Conservation (phyloP, 2,888 invertebrate genomes). For the Vesta saturnalis region DNA sequence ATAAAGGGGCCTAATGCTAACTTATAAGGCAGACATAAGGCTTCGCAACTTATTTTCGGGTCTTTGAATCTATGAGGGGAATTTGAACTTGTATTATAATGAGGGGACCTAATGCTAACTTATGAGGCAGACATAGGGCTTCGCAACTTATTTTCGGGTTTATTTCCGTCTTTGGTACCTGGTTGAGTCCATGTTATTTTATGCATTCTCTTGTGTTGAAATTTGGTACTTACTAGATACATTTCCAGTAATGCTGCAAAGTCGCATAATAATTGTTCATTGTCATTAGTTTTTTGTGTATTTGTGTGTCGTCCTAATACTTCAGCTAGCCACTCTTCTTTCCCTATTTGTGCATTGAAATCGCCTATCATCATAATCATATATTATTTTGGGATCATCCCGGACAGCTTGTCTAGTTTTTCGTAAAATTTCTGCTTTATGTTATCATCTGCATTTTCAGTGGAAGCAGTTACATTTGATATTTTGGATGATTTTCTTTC, state of each 20-base stretch:
- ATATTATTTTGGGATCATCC: conserved; percentile 1
- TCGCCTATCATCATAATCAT: too few species aligned
- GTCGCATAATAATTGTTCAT: conserved; percentile 24
- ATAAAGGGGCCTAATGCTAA: too few species aligned
- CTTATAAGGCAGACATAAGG: too few species aligned
- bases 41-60: too few species aligned
- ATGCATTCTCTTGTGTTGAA: conserved; percentile 27
- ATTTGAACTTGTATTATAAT: too few species aligned
- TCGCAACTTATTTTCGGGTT: too few species aligned
- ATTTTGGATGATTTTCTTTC: too few species aligned
- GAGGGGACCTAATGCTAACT: too few species aligned
- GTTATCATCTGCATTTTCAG: background rate
- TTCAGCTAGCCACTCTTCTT: too few species aligned
- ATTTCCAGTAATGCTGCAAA: conserved; percentile 14
- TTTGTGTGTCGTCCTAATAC: conserved; percentile 29
- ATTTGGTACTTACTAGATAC: conserved; percentile 8
- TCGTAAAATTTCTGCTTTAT: background rate
- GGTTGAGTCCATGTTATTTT: conserved; percentile 25
- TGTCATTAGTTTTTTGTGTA: conserved; percentile 23
- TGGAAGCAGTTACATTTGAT: background rate
- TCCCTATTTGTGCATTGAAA: too few species aligned
- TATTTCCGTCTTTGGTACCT: conserved; percentile 19
- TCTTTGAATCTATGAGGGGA: too few species aligned
- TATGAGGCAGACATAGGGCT: too few species aligned
- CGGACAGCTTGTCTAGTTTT: background rate